Evolutionary conservation across 2,113 vertebrate species (phyloP).

Genomic region (Elephas maximus): DNA sequence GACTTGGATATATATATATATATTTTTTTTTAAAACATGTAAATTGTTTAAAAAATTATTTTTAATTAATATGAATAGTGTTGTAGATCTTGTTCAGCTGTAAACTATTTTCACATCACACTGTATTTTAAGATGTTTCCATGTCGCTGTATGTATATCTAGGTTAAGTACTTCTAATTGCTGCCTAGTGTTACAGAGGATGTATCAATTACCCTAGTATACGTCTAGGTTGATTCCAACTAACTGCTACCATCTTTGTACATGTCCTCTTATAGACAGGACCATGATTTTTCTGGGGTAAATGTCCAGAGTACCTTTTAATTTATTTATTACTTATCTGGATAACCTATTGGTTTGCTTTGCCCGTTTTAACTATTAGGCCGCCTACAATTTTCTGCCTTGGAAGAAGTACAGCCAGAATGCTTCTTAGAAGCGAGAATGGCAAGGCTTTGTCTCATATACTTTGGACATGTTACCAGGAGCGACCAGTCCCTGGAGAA

Average conservation of each 20-base stretch:
- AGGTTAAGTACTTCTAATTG: background rate
- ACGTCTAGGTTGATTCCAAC: background rate
- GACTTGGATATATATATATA: background rate
- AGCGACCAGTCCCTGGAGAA: no score
- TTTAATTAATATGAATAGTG: background rate
- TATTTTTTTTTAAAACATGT: constrained; percentile 16
- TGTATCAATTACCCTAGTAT: background rate
- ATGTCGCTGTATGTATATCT: background rate
- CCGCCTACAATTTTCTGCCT: background rate
- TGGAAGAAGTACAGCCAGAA: no score
- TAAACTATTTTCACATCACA: background rate
- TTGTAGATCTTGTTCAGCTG: constrained; percentile 1
- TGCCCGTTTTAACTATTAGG: background rate
- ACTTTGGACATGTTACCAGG: no score
- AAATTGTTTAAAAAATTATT: background rate
- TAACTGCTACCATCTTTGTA: background rate
- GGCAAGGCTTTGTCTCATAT: no score
- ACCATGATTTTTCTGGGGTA: background rate
- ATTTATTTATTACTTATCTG: constrained; percentile 4
- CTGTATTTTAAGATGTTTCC: background rate
- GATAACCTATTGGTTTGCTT: background rate
- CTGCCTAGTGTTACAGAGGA: background rate
- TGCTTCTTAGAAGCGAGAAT: no score
- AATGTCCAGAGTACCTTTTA: background rate
- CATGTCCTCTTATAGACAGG: background rate